Evolutionary conservation across 2,888 invertebrate species (phyloP).

Genomic region (Agriopis aurantiaria): DNA sequence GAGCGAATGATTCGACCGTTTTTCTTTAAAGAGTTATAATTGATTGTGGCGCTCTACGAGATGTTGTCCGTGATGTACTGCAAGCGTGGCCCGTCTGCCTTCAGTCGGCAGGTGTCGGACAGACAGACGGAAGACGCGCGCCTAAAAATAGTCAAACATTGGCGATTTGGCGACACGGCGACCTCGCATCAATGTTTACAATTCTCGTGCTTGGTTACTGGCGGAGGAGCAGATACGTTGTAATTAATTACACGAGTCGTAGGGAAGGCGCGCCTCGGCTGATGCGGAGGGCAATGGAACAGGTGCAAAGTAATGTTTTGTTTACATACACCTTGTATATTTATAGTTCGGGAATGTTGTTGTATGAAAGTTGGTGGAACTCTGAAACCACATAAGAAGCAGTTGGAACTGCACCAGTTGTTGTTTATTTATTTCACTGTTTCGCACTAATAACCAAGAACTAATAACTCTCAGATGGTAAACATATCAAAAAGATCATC

Average conservation of each 20-base stretch:
- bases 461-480: no score
- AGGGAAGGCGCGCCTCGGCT: constrained; percentile 45
- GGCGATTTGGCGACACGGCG: constrained; percentile 78
- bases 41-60: constrained; percentile 48
- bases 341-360: constrained; percentile 34
- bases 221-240: constrained; percentile 52
- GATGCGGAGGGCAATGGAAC: constrained; percentile 45
- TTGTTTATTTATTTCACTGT: no score
- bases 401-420: not conserved
- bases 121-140: constrained; percentile 82
- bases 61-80: constrained; percentile 48
- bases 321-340: constrained; percentile 44
- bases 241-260: constrained; percentile 47
- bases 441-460: no score
- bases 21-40: constrained; percentile 60
- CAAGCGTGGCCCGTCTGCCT: constrained; percentile 55
- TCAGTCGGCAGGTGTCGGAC: constrained; percentile 75
- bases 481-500: no score
- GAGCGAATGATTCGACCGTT: constrained; percentile 64
- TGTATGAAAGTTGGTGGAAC: constrained; percentile 21
- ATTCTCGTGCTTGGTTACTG: constrained; percentile 67
- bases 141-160: constrained; percentile 78
- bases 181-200: constrained; percentile 82
- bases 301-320: constrained; percentile 45
- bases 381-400: constrained; percentile 7